phyloP scores from a whole-genome alignment of 2,888 invertebrate genomes.

The Nephrotoma guestfalica region DNA sequence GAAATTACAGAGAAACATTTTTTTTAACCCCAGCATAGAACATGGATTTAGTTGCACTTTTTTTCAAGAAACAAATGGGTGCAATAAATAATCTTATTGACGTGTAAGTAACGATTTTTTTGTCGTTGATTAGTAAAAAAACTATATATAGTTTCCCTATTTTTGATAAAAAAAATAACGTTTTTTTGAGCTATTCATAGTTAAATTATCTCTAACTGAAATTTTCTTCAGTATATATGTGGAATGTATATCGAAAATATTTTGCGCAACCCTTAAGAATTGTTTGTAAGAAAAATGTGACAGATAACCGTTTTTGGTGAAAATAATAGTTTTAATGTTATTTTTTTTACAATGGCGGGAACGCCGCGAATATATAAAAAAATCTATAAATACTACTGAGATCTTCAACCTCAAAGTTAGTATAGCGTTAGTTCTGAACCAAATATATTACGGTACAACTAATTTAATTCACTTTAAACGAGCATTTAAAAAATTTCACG shows the following conservation, averaged over 20 bases:
- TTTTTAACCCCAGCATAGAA: not conserved
- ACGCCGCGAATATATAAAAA: not conserved
- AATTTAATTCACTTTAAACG: no score
- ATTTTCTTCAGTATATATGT: not conserved
- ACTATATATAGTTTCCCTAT: not conserved
- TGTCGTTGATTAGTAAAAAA: not conserved
- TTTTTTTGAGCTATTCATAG: not conserved
- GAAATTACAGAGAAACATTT: not conserved
- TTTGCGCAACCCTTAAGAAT: not conserved
- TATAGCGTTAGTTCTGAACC: no score
- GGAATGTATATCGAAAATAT: not conserved
- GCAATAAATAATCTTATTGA: not conserved
- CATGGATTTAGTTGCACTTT: not conserved
- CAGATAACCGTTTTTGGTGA: not conserved
- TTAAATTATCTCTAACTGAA: not conserved
- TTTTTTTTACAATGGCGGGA: not conserved
- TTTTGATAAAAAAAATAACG: not conserved
- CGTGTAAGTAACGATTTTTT: not conserved
- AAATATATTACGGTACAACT: no score
- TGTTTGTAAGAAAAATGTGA: not conserved
- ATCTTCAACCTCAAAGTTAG: no score
- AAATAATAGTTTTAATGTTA: not conserved
- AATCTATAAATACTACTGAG: not conserved
- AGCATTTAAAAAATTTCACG: no score
- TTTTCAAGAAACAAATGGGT: not conserved